phyloP scores from a whole-genome alignment of 2,888 invertebrate genomes.

The Drosophila neotestacea region DNA sequence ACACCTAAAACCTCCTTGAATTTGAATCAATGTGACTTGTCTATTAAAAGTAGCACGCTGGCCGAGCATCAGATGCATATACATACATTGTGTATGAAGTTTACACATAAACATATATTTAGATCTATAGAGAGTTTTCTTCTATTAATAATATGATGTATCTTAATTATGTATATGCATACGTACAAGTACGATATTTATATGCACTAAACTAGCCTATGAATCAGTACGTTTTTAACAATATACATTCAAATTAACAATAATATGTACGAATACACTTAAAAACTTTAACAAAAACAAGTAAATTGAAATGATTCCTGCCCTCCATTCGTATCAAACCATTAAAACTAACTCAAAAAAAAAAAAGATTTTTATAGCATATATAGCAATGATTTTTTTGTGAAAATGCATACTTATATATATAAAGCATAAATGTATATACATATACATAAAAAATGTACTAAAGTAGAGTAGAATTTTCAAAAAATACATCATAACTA shows the following conservation, averaged over 20 bases:
- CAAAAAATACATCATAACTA: slow-evolving; percentile 32
- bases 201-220: slow-evolving; percentile 52
- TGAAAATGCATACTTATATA: slow-evolving; percentile 48
- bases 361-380: slow-evolving; percentile 71
- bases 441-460: slow-evolving; percentile 36
- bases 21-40: slow-evolving; percentile 81
- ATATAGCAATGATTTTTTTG: slow-evolving; percentile 75
- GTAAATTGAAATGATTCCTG: slow-evolving; percentile 84
- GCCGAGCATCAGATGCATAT: slow-evolving; percentile 74
- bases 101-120: slow-evolving; percentile 32
- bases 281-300: slow-evolving; percentile 66
- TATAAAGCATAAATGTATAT: slow-evolving; percentile 4
- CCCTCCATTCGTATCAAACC: slow-evolving; percentile 83
- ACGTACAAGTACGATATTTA: slow-evolving; percentile 27
- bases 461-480: slow-evolving; percentile 62
- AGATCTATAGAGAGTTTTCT: slow-evolving; percentile 63
- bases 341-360: slow-evolving; percentile 72
- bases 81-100: slow-evolving; percentile 29
- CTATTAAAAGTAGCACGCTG: slow-evolving; percentile 74
- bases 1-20: slow-evolving; percentile 77
- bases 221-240: slow-evolving; percentile 67
- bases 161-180: slow-evolving; percentile 40
- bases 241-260: slow-evolving; percentile 57
- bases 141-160: slow-evolving; percentile 47
- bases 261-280: slow-evolving; percentile 41